phyloP scores from a whole-genome alignment of 1,140 invertebrate species.

The Globodera ellingtonae region DNA sequence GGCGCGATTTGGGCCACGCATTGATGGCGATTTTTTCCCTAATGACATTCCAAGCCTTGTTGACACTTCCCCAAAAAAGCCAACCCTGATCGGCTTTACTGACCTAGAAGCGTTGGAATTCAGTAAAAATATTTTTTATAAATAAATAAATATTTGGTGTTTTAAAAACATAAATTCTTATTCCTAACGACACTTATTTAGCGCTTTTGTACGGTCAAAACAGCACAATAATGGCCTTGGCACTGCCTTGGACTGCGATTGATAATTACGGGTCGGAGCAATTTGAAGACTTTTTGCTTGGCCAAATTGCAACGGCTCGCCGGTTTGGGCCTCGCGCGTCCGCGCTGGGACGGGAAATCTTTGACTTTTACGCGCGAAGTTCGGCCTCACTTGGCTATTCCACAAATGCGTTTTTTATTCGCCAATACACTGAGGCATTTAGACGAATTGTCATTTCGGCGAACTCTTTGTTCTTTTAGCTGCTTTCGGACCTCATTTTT shows the following conservation, averaged over 20 bases:
- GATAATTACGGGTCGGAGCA: slow-evolving; percentile 1
- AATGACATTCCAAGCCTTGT: slow-evolving; percentile 33
- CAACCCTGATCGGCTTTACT: slow-evolving; percentile 39
- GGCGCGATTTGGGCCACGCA: slow-evolving; percentile 41
- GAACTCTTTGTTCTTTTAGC: background rate
- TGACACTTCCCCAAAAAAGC: slow-evolving; percentile 30
- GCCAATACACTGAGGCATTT: slow-evolving; percentile 42
- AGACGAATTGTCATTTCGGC: slow-evolving; percentile 8
- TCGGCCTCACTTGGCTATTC: background rate
- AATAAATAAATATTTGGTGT: background rate
- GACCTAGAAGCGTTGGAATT: slow-evolving; percentile 35
- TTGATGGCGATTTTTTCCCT: slow-evolving; percentile 43
- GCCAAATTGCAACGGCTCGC: background rate
- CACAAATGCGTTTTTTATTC: slow-evolving; percentile 36
- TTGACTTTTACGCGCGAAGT: slow-evolving; percentile 36
- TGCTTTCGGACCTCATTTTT: slow-evolving; percentile 33
- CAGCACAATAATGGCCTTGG: slow-evolving; percentile 34
- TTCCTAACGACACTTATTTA: background rate
- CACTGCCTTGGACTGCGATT: slow-evolving; percentile 17
- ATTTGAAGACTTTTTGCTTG: slow-evolving; percentile 17
- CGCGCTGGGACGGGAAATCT: slow-evolving; percentile 30
- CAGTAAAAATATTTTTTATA: slow-evolving; percentile 37
- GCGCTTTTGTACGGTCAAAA: slow-evolving; percentile 32
- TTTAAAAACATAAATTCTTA: background rate
- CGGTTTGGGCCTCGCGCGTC: slow-evolving; percentile 22